Conservation (phyloP, 2,797 vertebrate genomes). For the Chaunax sp. region DNA sequence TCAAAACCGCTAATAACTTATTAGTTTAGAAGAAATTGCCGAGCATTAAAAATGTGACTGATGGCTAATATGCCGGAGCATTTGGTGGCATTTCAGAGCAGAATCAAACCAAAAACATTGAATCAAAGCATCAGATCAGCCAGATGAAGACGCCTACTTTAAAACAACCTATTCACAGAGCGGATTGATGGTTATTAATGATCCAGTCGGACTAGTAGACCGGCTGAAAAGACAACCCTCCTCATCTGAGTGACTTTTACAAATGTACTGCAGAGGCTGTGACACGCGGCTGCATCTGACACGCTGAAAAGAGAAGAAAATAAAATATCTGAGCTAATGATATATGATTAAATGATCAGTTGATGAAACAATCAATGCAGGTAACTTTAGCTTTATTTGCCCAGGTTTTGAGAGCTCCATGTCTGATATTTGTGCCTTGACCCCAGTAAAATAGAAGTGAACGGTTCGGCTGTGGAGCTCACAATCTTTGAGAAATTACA, state of each 20-base stretch:
- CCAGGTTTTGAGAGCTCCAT: neutral
- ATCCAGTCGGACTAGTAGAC: slow-evolving; percentile 57
- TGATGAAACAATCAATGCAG: neutral
- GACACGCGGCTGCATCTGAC: neutral
- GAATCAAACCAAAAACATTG: slow-evolving; percentile 35
- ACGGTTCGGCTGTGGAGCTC: neutral
- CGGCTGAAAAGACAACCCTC: slow-evolving; percentile 33
- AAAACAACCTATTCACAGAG: slow-evolving; percentile 24
- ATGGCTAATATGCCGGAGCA: slow-evolving; percentile 17
- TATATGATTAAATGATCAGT: no score
- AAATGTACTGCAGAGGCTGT: slow-evolving; percentile 19
- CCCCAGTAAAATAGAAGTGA: neutral
- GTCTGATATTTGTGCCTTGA: neutral
- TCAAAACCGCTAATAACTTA: slow-evolving; percentile 27
- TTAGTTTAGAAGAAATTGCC: slow-evolving; percentile 6
- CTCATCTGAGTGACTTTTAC: slow-evolving; percentile 31
- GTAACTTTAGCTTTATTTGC: neutral
- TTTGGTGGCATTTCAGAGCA: slow-evolving; percentile 9
- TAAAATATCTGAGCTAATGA: slow-evolving; percentile 5
- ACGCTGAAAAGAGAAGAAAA: slow-evolving; percentile 7
- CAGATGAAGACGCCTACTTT: slow-evolving; percentile 27
- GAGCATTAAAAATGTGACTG: slow-evolving; percentile 34
- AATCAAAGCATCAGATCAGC: slow-evolving; percentile 43
- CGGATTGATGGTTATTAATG: slow-evolving; percentile 51
- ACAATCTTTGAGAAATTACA: neutral